A percentile compares a stretch with the other conserved stretches of the same genome.
Evolutionary conservation across 2,113 vertebrate genomes (phyloP).

Genomic region (Siniperca knerii): DNA sequence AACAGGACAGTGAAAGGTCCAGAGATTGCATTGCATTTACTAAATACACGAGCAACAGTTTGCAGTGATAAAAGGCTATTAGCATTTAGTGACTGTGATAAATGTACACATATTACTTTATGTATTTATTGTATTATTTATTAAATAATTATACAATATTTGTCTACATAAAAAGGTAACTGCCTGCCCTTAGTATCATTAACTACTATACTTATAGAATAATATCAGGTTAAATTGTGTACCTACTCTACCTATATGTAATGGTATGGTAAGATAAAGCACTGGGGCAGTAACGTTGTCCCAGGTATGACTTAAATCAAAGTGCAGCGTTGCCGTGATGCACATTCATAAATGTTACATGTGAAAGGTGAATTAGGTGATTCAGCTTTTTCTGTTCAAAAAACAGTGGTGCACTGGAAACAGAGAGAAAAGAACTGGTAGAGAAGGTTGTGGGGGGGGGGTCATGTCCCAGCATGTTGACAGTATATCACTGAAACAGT

Average conservation of each 20-base stretch:
- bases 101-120: not conserved
- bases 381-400: not conserved
- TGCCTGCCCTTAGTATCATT: too few species aligned
- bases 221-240: not conserved
- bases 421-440: not conserved
- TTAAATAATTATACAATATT: not conserved
- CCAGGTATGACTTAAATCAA: not conserved
- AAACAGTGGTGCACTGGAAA: not conserved
- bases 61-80: not conserved
- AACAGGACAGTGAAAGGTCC: not conserved
- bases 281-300: too few species aligned
- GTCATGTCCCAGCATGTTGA: not conserved
- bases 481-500: conserved; percentile 16
- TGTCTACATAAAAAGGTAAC: not conserved
- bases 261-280: not conserved
- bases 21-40: not conserved
- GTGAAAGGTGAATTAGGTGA: not conserved
- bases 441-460: conserved; percentile 1
- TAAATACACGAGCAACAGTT: not conserved
- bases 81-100: not conserved
- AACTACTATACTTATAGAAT: not conserved
- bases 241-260: not conserved
- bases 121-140: not conserved
- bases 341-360: not conserved
- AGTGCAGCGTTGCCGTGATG: not conserved